These are phyloP conservation scores for Athalia cordata DNA, from an alignment of 2,888 invertebrate species.

Conservation along the genomic window DNA sequence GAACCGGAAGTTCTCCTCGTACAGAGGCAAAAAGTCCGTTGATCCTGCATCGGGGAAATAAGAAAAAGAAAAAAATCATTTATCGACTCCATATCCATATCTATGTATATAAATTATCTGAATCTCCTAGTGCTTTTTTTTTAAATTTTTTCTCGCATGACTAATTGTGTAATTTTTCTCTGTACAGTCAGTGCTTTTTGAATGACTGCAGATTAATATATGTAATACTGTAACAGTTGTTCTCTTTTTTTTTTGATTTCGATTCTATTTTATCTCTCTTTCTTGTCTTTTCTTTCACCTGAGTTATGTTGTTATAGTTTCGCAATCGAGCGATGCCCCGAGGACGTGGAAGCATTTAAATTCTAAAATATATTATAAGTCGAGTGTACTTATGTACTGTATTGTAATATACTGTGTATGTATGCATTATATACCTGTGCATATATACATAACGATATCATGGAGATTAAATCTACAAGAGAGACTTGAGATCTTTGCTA, in stretches of 20 bases:
- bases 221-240: conserved; percentile 7
- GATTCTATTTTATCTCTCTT: neutral
- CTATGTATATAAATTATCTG: neutral
- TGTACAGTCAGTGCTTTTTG: neutral
- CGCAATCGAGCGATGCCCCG: neutral
- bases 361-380: neutral
- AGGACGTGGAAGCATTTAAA: conserved; percentile 20
- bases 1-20: conserved; percentile 7
- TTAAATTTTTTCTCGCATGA: neutral
- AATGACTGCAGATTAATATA: neutral
- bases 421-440: too few relatives aligned
- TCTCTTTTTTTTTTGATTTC: neutral
- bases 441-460: too few relatives aligned
- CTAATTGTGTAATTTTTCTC: neutral
- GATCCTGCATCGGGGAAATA: neutral
- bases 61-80: neutral
- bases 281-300: neutral
- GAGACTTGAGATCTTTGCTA: too few relatives aligned
- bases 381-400: too few relatives aligned
- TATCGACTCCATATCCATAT: neutral
- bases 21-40: neutral
- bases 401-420: too few relatives aligned
- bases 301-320: too few relatives aligned
- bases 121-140: neutral
- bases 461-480: too few relatives aligned